phyloP scores from a whole-genome alignment of 1,140 invertebrate species.

The Bombus waltoni region DNA sequence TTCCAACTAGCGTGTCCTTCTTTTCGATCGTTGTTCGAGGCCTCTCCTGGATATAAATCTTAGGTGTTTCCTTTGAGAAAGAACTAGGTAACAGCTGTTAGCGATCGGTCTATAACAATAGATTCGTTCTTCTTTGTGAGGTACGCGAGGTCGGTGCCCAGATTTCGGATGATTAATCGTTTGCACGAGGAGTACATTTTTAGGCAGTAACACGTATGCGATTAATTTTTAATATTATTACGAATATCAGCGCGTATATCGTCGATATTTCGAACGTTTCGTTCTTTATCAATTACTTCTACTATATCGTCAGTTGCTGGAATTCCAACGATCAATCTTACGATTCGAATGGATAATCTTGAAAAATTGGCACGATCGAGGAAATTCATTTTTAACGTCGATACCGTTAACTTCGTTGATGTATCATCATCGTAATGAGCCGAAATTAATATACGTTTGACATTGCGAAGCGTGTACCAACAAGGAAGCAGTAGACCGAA shows the following conservation, averaged over 20 bases:
- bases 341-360: neutral
- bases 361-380: neutral
- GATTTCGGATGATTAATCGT: neutral
- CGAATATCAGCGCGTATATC: too few relatives aligned
- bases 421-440: neutral
- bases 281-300: too few relatives aligned
- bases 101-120: neutral
- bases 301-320: too few relatives aligned
- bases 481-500: neutral
- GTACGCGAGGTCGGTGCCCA: neutral
- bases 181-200: neutral
- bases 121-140: neutral
- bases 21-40: constrained; percentile 15
- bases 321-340: neutral
- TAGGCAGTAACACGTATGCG: neutral
- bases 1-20: constrained; percentile 52
- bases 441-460: neutral
- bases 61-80: neutral
- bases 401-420: neutral
- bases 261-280: too few relatives aligned
- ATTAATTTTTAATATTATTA: too few relatives aligned
- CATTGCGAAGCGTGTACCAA: neutral
- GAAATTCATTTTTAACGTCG: neutral
- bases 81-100: constrained; percentile 1
- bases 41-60: neutral